Evolutionary conservation across 2,113 vertebrate genomes (phyloP).

Genomic region (Microcebus lehilahytsara): DNA sequence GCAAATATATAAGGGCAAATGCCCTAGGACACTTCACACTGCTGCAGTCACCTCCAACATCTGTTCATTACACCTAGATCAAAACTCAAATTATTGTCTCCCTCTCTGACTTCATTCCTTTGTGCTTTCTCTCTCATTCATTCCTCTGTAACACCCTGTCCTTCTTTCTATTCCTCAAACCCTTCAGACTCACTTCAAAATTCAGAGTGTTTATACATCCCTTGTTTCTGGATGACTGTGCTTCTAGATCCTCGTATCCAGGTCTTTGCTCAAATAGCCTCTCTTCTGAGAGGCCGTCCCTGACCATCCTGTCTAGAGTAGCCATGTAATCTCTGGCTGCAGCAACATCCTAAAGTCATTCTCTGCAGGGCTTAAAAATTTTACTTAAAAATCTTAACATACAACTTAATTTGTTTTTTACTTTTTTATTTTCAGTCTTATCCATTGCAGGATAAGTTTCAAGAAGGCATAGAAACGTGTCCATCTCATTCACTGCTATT

Average conservation of each 20-base stretch:
- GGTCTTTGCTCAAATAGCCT: background rate
- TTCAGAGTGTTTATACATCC: background rate
- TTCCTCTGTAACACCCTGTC: background rate
- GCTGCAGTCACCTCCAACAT: background rate
- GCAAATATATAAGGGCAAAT: background rate
- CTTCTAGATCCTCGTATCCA: background rate
- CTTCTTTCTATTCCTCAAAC: background rate
- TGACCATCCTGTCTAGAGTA: background rate
- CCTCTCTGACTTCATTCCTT: background rate
- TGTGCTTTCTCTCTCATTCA: background rate
- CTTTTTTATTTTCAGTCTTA: background rate
- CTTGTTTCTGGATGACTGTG: background rate
- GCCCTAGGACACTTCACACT: background rate
- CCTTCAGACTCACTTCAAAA: background rate
- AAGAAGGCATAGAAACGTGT: background rate
- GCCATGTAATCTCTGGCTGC: background rate
- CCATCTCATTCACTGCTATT: background rate
- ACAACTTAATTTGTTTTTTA: background rate
- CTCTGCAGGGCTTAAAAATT: background rate
- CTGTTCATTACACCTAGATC: background rate
- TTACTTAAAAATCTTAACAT: background rate
- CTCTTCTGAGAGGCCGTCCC: background rate
- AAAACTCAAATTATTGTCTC: background rate
- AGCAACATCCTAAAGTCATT: background rate
- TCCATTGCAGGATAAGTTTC: background rate